A percentile compares a stretch with the other conserved stretches of the same genome.
Evolutionary conservation across 2,797 vertebrate species (phyloP).

Genomic region (Molossus molossus): DNA sequence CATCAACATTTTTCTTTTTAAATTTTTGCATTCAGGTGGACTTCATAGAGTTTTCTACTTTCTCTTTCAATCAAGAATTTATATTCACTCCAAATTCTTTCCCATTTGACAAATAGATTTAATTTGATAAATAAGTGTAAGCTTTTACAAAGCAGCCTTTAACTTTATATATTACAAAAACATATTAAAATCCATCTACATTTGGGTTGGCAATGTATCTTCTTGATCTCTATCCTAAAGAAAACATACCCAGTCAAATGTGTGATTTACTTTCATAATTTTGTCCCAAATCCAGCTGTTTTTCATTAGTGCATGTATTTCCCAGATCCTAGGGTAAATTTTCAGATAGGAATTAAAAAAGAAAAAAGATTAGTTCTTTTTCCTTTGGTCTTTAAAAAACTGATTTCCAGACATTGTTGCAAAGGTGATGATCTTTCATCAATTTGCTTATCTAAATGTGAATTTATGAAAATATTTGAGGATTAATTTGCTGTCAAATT

Average conservation of each 20-base stretch:
- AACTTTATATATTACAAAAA: conserved; percentile 61
- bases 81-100: conserved; percentile 31
- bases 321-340: conserved; percentile 52
- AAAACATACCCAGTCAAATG: conserved; percentile 69
- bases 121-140: conserved; percentile 56
- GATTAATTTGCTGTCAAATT: conserved; percentile 44
- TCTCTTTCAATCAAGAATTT: conserved; percentile 45
- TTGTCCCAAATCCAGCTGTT: conserved; percentile 64
- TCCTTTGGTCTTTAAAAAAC: conserved; percentile 13
- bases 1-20: conserved; percentile 21
- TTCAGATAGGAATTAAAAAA: conserved; percentile 69
- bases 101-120: conserved; percentile 59
- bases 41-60: conserved; percentile 48
- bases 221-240: conserved; percentile 71
- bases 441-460: conserved; percentile 14
- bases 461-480: conserved; percentile 43
- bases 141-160: conserved; percentile 42
- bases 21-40: conserved; percentile 2
- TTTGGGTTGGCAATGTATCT: conserved; percentile 64
- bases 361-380: conserved; percentile 55
- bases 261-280: conserved; percentile 81
- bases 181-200: conserved; percentile 53
- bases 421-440: conserved; percentile 44
- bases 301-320: conserved; percentile 67
- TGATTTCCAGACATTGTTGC: conserved; percentile 17